These are phyloP conservation scores for Nowickia ferox DNA, from an alignment of 2,888 invertebrate species.

Conservation along the genomic window DNA sequence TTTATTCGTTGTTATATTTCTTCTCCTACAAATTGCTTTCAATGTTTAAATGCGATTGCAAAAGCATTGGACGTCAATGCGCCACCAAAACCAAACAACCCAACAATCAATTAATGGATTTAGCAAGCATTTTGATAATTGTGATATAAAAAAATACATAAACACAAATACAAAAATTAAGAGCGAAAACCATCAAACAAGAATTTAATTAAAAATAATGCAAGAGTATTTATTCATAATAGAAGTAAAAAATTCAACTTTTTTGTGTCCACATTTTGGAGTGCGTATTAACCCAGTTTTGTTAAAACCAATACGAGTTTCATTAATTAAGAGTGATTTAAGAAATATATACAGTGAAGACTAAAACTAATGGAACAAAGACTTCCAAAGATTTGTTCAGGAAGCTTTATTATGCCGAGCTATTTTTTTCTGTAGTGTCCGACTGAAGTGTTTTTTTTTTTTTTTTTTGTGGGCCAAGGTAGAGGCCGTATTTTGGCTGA, in stretches of 20 bases:
- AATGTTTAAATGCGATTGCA: background rate
- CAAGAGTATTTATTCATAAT: slow-evolving; percentile 1
- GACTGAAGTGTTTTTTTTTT: too few relatives aligned
- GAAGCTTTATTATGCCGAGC: too few relatives aligned
- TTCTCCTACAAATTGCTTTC: background rate
- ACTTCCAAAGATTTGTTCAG: too few relatives aligned
- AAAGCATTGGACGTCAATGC: slow-evolving; percentile 26
- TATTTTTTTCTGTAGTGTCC: too few relatives aligned
- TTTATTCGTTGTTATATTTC: background rate
- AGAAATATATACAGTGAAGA: background rate
- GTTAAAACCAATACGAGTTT: slow-evolving; percentile 15
- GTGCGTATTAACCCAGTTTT: slow-evolving; percentile 36
- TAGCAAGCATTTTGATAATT: slow-evolving; percentile 47
- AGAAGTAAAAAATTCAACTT: slow-evolving; percentile 5
- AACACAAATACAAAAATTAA: background rate
- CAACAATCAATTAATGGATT: slow-evolving; percentile 61
- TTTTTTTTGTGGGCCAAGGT: too few relatives aligned
- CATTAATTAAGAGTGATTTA: background rate
- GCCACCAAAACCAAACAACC: background rate
- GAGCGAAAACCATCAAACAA: background rate
- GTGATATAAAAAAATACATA: slow-evolving; percentile 36
- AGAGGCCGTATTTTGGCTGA: too few relatives aligned
- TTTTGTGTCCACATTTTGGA: background rate
- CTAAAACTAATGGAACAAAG: too few relatives aligned
- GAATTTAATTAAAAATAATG: slow-evolving; percentile 21